Evolutionary conservation across 2,113 vertebrate genomes (phyloP).

Genomic region (Cyphomyrus plagiostoma): DNA sequence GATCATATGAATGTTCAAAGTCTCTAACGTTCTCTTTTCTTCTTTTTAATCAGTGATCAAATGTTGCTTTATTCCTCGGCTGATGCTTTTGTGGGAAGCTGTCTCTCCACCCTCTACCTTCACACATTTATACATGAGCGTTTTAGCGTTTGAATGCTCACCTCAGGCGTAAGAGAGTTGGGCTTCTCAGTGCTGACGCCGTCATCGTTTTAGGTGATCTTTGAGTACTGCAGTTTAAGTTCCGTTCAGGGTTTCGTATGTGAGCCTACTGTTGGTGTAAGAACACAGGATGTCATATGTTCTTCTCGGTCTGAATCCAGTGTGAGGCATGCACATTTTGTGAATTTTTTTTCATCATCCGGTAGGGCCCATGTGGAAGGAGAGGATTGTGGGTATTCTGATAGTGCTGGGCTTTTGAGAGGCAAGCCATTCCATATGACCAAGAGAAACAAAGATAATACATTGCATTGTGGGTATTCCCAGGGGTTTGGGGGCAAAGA

Average conservation of each 20-base stretch:
- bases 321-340: not conserved
- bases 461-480: not conserved
- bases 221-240: not conserved
- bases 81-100: not conserved
- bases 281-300: not conserved
- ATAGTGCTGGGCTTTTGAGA: not conserved
- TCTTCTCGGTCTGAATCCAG: not conserved
- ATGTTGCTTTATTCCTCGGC: not conserved
- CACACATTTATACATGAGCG: not conserved
- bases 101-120: not conserved
- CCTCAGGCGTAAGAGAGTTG: not conserved
- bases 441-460: not conserved
- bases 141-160: not conserved
- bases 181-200: not conserved
- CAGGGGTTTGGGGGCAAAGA: not conserved
- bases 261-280: not conserved
- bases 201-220: not conserved
- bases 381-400: not conserved
- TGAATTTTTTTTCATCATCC: not conserved
- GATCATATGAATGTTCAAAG: conserved; percentile 6
- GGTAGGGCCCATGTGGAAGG: not conserved
- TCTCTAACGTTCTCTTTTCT: not conserved
- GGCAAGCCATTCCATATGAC: not conserved
- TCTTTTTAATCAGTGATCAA: conserved; percentile 2
- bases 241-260: not conserved